These are phyloP conservation scores for Capitella teleta DNA, from an alignment of 1,140 invertebrate genomes.

Conservation along the genomic window DNA sequence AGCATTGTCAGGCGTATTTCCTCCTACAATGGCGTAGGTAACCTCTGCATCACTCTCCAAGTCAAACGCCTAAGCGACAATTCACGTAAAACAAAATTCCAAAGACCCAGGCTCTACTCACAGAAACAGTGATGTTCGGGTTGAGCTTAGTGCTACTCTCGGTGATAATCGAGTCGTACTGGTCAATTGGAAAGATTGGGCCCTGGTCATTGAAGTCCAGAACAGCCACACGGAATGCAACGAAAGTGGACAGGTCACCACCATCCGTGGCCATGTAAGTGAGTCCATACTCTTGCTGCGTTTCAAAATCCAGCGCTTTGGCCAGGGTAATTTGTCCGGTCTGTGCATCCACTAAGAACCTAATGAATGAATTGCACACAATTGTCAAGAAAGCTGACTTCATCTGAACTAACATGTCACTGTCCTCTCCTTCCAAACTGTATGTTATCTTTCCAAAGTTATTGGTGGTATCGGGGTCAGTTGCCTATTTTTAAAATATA, in stretches of 20 bases:
- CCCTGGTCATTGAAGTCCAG: conserved; percentile 64
- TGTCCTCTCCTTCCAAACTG: too few relatives aligned
- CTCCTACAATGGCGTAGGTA: conserved; percentile 38
- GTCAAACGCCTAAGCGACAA: conserved; percentile 52
- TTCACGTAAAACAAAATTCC: neutral
- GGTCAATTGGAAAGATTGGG: conserved; percentile 34
- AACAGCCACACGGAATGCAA: conserved; percentile 60
- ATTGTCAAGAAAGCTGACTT: too few relatives aligned
- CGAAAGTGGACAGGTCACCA: neutral
- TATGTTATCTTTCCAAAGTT: too few relatives aligned
- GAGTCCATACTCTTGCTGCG: neutral
- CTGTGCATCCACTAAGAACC: neutral
- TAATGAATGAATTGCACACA: too few relatives aligned
- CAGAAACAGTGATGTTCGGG: conserved; percentile 56
- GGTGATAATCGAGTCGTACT: conserved; percentile 43
- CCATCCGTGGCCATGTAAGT: conserved; percentile 6
- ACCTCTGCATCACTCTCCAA: conserved; percentile 60
- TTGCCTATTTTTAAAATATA: neutral
- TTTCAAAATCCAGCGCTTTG: neutral
- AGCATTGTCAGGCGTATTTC: neutral
- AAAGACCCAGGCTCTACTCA: conserved; percentile 45
- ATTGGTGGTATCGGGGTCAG: too few relatives aligned
- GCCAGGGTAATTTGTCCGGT: neutral
- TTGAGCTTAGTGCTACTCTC: conserved; percentile 60
- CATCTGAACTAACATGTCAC: too few relatives aligned